Percentiles rank a stretch among this genome's conserved stretches.
phyloP scores from a whole-genome alignment of 2,888 invertebrate genomes.

The Bimastos eiseni region DNA sequence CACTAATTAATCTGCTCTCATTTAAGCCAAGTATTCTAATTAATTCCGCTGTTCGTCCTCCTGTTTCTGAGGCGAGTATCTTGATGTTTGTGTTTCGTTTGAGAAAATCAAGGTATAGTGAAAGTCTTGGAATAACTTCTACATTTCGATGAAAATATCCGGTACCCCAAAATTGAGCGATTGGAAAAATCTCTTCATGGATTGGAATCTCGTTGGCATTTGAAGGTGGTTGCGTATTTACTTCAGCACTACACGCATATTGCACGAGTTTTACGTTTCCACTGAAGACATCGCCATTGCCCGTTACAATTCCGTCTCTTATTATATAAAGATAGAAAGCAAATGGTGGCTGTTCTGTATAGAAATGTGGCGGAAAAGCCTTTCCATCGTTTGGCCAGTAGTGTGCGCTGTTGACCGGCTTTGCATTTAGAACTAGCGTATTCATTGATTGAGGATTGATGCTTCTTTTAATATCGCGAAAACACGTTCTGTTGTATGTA shows the following conservation, averaged over 20 bases:
- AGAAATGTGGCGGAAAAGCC: conserved; percentile 40
- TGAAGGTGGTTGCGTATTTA: background rate
- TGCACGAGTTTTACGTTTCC: conserved; percentile 40
- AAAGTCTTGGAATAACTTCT: conserved; percentile 36
- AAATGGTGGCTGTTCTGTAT: conserved; percentile 33
- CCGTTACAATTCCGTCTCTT: conserved; percentile 40
- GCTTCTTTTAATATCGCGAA: conserved; percentile 14
- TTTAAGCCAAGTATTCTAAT: background rate
- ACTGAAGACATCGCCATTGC: conserved; percentile 38
- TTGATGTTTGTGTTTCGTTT: conserved; percentile 25
- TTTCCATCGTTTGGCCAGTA: conserved; percentile 43
- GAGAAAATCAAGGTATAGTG: conserved; percentile 26
- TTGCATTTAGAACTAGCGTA: conserved; percentile 38
- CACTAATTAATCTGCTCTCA: background rate
- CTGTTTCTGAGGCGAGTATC: conserved; percentile 21
- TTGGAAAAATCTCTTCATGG: conserved; percentile 32
- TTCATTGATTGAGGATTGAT: conserved; percentile 33
- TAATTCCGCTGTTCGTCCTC: conserved; percentile 19
- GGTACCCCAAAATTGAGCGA: conserved; percentile 34
- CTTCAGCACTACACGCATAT: conserved; percentile 40
- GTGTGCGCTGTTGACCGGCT: conserved; percentile 40
- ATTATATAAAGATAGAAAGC: conserved; percentile 41
- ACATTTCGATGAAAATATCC: conserved; percentile 30
- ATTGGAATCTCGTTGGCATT: background rate
- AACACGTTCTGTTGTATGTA: conserved; percentile 40